These are phyloP conservation scores for Rhagonycha lutea DNA, from an alignment of 2,888 invertebrate species.

Conservation along the genomic window DNA sequence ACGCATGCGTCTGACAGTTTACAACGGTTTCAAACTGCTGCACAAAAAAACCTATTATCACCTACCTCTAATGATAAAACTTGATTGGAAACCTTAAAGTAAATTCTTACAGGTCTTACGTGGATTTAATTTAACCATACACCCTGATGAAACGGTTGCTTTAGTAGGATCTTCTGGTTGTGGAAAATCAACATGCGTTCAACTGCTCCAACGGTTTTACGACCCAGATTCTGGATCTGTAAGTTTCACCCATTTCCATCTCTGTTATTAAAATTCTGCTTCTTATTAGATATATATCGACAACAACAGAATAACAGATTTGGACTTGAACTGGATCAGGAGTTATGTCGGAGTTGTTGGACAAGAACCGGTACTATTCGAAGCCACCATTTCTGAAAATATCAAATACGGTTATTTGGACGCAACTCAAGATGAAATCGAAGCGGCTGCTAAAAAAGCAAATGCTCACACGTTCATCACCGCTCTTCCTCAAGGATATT, in stretches of 20 bases:
- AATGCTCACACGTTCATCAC: constrained; percentile 80
- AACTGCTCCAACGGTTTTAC: too few species aligned
- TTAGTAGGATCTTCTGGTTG: too few species aligned
- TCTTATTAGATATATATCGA: constrained; percentile 65
- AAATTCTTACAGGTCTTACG: constrained; percentile 52
- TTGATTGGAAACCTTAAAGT: too few species aligned
- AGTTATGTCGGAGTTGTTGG: constrained; percentile 85
- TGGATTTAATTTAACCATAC: neutral
- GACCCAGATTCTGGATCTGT: constrained; percentile 48
- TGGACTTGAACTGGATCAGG: constrained; percentile 82
- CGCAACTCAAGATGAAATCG: constrained; percentile 69
- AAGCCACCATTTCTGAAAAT: constrained; percentile 82
- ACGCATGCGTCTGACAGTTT: too few species aligned
- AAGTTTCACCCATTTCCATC: constrained; percentile 43
- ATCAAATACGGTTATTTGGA: constrained; percentile 73
- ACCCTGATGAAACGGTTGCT: neutral
- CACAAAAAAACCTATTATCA: too few species aligned
- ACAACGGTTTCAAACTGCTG: too few species aligned
- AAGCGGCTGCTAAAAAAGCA: constrained; percentile 71
- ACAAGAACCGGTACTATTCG: constrained; percentile 89
- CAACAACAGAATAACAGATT: constrained; percentile 66
- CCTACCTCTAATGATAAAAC: too few species aligned
- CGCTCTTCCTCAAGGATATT: constrained; percentile 76
- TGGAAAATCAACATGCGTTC: too few species aligned
- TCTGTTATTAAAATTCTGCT: neutral